phyloP scores from a whole-genome alignment of 2,113 vertebrate genomes.

The Sinocyclocheilus rhinocerous region DNA sequence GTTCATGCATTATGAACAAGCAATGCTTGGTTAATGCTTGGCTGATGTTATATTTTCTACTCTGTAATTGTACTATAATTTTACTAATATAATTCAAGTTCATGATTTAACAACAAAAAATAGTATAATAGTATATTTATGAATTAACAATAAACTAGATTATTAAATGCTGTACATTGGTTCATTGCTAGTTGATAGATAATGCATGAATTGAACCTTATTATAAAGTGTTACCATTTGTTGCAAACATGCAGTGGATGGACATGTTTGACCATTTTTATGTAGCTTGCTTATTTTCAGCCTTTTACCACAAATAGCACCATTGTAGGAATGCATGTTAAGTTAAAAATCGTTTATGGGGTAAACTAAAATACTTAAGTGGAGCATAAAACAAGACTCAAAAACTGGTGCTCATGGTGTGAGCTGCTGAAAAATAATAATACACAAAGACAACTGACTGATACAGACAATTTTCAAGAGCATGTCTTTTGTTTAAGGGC shows the following conservation, averaged over 20 bases:
- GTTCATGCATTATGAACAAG: background rate
- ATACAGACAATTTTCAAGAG: background rate
- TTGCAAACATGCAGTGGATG: background rate
- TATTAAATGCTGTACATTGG: background rate
- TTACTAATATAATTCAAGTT: background rate
- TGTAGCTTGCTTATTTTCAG: background rate
- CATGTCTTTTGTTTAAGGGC: background rate
- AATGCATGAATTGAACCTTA: background rate
- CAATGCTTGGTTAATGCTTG: background rate
- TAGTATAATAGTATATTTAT: background rate
- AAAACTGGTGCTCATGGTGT: background rate
- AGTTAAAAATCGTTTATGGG: background rate
- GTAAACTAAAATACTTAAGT: background rate
- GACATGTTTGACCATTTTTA: background rate
- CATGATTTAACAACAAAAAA: background rate
- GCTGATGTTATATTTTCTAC: background rate
- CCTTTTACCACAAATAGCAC: background rate
- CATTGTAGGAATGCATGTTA: background rate
- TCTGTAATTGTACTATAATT: background rate
- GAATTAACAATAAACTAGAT: background rate
- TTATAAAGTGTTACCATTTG: background rate
- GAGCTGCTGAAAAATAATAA: background rate
- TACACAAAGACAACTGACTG: background rate
- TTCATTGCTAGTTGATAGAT: background rate
- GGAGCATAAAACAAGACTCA: background rate